Conservation (phyloP, 2,888 invertebrate species). For the Brachyptera putata region DNA sequence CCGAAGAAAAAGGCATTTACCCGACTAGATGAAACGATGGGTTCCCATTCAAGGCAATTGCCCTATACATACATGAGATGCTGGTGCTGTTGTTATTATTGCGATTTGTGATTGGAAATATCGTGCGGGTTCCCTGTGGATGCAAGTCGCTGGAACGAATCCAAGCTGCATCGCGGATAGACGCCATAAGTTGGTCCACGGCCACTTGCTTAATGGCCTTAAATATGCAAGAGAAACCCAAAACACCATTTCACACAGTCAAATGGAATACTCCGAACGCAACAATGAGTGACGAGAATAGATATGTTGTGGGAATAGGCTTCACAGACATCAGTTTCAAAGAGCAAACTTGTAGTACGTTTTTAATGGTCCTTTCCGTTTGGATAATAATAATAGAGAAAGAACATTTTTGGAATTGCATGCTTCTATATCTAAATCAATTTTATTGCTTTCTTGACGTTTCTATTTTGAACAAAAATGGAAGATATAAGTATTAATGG, state of each 20-base stretch:
- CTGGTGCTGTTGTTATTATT: slow-evolving; percentile 16
- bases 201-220: no score
- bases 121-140: neutral
- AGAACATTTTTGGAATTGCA: slow-evolving; percentile 18
- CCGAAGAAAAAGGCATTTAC: no score
- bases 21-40: no score
- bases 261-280: slow-evolving; percentile 14
- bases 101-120: slow-evolving; percentile 13
- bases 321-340: slow-evolving; percentile 8
- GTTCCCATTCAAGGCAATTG: no score
- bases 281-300: slow-evolving; percentile 15
- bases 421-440: slow-evolving; percentile 10
- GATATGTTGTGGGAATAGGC: slow-evolving; percentile 18
- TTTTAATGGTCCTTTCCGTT: slow-evolving; percentile 6
- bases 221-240: slow-evolving; percentile 10
- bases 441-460: slow-evolving; percentile 19
- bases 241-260: slow-evolving; percentile 9
- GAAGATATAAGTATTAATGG: slow-evolving; percentile 9
- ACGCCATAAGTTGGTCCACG: neutral
- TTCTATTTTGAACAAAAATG: slow-evolving; percentile 17
- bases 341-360: neutral
- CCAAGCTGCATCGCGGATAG: no score
- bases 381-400: slow-evolving; percentile 12
- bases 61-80: no score
- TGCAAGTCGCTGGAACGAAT: neutral